Conservation (phyloP, 92 coral and sea anemone genomes). For the Pocillopora grandis region DNA sequence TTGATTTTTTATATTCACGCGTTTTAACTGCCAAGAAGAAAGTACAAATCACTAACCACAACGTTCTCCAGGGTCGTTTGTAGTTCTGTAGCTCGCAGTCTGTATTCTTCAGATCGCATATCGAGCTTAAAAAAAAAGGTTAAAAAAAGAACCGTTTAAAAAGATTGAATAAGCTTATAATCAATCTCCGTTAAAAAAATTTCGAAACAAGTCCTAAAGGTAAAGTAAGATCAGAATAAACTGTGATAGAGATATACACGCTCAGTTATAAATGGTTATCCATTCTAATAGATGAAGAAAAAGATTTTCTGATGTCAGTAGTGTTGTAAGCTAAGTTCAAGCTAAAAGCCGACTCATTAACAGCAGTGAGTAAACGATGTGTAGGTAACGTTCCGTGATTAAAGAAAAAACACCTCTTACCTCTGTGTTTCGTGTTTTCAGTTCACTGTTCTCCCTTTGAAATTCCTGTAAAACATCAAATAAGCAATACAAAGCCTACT, state of each 20-base stretch:
- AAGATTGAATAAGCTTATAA: too few relatives aligned
- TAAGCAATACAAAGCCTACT: neutral
- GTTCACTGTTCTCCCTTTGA: constrained; percentile 67
- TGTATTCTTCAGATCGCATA: constrained; percentile 76
- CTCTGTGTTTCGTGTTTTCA: constrained; percentile 75
- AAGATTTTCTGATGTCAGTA: too few relatives aligned
- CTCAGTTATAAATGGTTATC: too few relatives aligned
- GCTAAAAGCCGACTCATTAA: too few relatives aligned
- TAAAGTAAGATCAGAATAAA: neutral
- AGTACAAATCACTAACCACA: constrained; percentile 64
- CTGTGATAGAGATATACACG: too few relatives aligned
- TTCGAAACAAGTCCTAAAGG: neutral
- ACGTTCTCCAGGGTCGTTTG: constrained; percentile 91
- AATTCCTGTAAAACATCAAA: constrained; percentile 54
- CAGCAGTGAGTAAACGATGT: too few relatives aligned
- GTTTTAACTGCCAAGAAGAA: neutral
- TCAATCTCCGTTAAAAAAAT: too few relatives aligned
- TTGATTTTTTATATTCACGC: too few relatives aligned
- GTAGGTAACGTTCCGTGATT: neutral
- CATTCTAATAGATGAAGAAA: too few relatives aligned
- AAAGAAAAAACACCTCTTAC: constrained; percentile 32
- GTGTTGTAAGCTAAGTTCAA: too few relatives aligned
- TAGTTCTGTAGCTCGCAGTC: constrained; percentile 84
- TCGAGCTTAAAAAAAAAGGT: constrained; percentile 62
- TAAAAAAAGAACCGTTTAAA: neutral